Percentiles rank a stretch among this genome's conserved stretches.
phyloP scores from a whole-genome alignment of 2,113 vertebrate species.

The Amblyopsis rosae region DNA sequence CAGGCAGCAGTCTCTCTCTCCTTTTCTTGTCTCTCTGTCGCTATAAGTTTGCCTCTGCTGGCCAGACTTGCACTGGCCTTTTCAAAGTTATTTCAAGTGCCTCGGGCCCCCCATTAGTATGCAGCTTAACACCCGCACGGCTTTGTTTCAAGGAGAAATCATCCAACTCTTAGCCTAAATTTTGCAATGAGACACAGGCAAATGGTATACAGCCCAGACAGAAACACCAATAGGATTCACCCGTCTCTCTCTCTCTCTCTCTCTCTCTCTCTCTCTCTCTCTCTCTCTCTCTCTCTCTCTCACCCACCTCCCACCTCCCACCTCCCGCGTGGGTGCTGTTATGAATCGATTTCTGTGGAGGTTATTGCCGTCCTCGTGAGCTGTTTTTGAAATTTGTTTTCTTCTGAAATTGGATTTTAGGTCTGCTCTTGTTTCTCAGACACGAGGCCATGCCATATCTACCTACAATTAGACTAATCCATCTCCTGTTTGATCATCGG shows the following conservation, averaged over 20 bases:
- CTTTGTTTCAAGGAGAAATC: slow-evolving; percentile 73
- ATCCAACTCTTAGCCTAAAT: slow-evolving; percentile 60
- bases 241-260: not conserved
- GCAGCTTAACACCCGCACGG: slow-evolving; percentile 48
- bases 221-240: slow-evolving; percentile 46
- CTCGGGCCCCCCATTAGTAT: slow-evolving; percentile 67
- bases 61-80: slow-evolving; percentile 64
- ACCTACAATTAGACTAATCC: slow-evolving; percentile 49
- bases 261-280: not conserved
- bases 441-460: slow-evolving; percentile 20
- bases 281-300: not conserved
- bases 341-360: slow-evolving; percentile 55
- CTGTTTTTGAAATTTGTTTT: slow-evolving; percentile 57
- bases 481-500: slow-evolving; percentile 28
- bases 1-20: not conserved
- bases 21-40: slow-evolving; percentile 1
- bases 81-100: slow-evolving; percentile 68
- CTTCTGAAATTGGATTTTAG: slow-evolving; percentile 55
- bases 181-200: slow-evolving; percentile 56
- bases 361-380: slow-evolving; percentile 49
- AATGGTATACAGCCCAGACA: slow-evolving; percentile 48
- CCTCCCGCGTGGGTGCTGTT: slow-evolving; percentile 31
- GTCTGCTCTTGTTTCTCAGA: slow-evolving; percentile 37
- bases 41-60: slow-evolving; percentile 50
- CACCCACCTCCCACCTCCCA: not conserved